These are phyloP conservation scores for Nycticryphes semicollaris DNA, from an alignment of 2,113 vertebrate genomes.

Conservation along the genomic window DNA sequence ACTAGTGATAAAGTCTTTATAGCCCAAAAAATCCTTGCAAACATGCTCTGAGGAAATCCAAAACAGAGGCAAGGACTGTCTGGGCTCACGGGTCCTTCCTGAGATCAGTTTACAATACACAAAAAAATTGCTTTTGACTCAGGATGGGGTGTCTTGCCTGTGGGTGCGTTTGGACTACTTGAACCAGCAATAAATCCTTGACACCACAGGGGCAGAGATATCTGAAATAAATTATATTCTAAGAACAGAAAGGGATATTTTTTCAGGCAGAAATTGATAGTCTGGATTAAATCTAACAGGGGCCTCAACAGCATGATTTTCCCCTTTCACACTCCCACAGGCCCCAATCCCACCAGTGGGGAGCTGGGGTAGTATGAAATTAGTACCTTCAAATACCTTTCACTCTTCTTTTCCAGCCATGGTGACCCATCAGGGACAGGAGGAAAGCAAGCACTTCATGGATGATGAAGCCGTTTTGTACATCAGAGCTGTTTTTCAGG, in stretches of 20 bases:
- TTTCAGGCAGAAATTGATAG: neutral
- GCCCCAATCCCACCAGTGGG: neutral
- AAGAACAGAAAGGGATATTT: neutral
- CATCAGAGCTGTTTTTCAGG: neutral
- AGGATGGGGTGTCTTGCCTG: too few relatives aligned
- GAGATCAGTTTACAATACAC: neutral
- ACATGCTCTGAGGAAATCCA: neutral
- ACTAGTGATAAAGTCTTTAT: neutral
- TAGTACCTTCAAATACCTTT: neutral
- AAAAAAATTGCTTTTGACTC: neutral
- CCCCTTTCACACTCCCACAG: neutral
- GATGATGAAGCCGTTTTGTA: neutral
- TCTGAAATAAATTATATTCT: neutral
- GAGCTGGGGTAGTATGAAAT: neutral
- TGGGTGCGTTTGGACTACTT: neutral
- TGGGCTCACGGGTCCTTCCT: neutral
- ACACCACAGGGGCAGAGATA: fast-evolving
- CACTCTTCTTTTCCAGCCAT: neutral
- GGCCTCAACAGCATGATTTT: neutral
- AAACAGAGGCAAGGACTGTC: neutral
- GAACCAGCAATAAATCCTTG: neutral
- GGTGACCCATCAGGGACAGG: fast-evolving
- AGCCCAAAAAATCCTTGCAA: neutral
- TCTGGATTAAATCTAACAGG: neutral
- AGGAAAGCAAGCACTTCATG: neutral